Evolutionary conservation across 2,113 vertebrate genomes (phyloP), one percentile per base, ranked within the genome.

Genomic region (Charadrius vociferus): DNA sequence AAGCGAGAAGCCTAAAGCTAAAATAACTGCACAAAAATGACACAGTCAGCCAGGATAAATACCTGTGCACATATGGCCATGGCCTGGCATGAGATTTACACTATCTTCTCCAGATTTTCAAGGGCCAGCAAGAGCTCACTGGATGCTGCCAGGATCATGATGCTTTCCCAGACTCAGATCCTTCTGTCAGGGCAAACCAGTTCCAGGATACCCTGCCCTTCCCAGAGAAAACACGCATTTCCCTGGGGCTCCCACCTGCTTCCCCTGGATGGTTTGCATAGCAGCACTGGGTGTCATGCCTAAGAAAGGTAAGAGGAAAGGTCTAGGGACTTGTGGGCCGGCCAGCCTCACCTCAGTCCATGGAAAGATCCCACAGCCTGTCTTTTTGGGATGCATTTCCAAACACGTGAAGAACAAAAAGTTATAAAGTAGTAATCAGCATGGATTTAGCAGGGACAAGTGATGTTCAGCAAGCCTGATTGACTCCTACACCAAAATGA

Each of bases 131-230:
- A 80, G 71, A 73, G 12, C 16, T 95, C 34, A 53, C 36, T 63
- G 70, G 50, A 10, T 41, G n/a, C 37, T 86, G 41, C 50, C 73
- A 71, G 67, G 34, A 63, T n/a, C n/a, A 39, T 45, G 16, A 32
- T 2, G 1, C 30, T 95, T 92, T 93, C 56, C n/a, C 75, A 86
- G 26, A 61, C 39, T 61, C 68, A 61, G 81, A 30, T 5, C 39
- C 56, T 94, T 97, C 85, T 94, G 88, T 90, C 34, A 71, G 34
- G 56, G 36, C 17, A 80, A 95, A 89, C 23, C 23, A 21, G 6
- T 81, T 96, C 52, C 70, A 84, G 65, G 29, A 83, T 29, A 56
- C 12, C 3, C 32, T 67, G 55, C 15, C 29, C 21, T 52, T 87
- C 65, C 59, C 32, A 47, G 32, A 72, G 49, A 58, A 85, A 88